phyloP scores from a whole-genome alignment of 2,113 vertebrate species.

The Willisornis vidua region DNA sequence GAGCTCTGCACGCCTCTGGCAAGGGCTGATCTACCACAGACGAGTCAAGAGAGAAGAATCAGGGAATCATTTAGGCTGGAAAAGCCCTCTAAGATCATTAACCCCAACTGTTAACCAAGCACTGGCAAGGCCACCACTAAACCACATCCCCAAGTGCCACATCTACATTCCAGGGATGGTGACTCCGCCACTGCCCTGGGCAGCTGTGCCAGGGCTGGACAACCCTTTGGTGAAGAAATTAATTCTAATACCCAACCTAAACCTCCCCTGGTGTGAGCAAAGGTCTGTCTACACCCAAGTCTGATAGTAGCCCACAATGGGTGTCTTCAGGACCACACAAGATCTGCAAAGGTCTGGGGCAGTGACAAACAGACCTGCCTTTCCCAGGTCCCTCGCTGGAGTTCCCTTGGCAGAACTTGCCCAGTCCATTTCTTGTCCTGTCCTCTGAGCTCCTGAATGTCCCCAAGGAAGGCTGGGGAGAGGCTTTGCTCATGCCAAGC shows the following conservation, averaged over 20 bases:
- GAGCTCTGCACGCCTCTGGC: neutral
- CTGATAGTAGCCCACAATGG: accelerated
- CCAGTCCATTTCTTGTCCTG: neutral
- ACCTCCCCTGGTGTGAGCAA: neutral
- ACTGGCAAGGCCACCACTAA: neutral
- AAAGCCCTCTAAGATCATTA: neutral
- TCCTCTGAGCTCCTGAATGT: neutral
- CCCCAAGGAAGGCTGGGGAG: neutral
- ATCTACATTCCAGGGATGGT: neutral
- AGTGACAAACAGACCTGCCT: neutral
- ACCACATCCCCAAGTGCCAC: neutral
- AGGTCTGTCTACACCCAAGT: neutral
- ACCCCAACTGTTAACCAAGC: neutral
- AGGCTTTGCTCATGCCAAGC: neutral
- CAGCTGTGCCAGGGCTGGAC: neutral
- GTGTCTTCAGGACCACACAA: neutral
- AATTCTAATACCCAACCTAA: neutral
- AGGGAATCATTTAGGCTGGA: neutral
- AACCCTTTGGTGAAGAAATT: neutral
- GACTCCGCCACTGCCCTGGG: neutral
- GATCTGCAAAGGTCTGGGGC: neutral
- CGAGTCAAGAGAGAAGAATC: neutral
- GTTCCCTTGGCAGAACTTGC: neutral
- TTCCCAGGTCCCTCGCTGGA: neutral
- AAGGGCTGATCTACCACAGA: neutral